A percentile compares a stretch with the other conserved stretches of the same genome.
Evolutionary conservation across 1,140 invertebrate species (phyloP).

Genomic region (Eulimnadia texana): DNA sequence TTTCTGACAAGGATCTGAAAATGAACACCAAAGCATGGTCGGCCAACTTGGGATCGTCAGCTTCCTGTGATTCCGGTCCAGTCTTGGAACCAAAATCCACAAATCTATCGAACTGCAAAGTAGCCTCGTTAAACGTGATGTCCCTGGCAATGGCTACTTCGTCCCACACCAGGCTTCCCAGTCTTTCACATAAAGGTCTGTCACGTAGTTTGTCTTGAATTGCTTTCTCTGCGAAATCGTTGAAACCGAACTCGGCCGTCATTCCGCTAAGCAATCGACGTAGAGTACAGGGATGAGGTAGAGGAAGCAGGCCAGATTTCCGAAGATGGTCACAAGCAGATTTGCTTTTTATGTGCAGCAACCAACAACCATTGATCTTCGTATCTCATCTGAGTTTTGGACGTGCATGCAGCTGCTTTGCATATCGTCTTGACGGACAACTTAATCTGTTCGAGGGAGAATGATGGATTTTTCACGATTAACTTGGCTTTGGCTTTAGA

Average conservation of each 20-base stretch:
- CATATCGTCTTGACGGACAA: no score
- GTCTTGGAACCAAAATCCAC: neutral
- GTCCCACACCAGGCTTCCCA: neutral
- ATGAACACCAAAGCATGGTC: neutral
- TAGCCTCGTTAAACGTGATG: neutral
- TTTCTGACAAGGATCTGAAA: neutral
- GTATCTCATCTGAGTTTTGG: no score
- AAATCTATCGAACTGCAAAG: neutral
- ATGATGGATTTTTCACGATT: no score
- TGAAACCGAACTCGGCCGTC: neutral
- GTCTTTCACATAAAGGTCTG: neutral
- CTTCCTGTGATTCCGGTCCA: neutral
- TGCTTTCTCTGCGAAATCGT: neutral
- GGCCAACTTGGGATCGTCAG: neutral
- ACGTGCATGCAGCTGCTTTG: no score
- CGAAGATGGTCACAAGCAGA: neutral
- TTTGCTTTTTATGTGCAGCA: neutral
- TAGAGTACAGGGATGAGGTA: neutral
- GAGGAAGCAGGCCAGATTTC: slow-evolving; percentile 1
- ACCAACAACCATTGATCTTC: neutral
- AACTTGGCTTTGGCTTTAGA: no score
- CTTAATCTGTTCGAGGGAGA: no score
- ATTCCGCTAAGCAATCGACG: neutral
- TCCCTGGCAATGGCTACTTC: neutral
- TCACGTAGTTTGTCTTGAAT: neutral